Evolutionary conservation across 2,888 invertebrate genomes (phyloP).

Genomic region (Meliscaeva auricollis): DNA sequence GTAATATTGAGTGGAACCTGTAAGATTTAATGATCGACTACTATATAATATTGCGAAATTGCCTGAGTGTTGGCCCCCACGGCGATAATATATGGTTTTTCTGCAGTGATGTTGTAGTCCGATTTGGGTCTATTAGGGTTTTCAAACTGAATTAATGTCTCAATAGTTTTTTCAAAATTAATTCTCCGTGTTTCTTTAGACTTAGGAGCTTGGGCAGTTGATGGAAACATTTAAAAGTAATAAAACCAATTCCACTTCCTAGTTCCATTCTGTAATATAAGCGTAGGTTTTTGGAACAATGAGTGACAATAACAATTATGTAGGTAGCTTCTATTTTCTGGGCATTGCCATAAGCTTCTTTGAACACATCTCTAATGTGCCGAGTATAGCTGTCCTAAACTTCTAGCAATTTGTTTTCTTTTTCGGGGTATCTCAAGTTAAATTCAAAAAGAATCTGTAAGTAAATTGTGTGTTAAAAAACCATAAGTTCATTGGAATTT

Average conservation of each 20-base stretch:
- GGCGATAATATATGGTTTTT: background rate
- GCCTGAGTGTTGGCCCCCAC: background rate
- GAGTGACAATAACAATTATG: background rate
- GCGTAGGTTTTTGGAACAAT: background rate
- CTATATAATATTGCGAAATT: background rate
- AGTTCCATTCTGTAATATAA: background rate
- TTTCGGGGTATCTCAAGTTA: background rate
- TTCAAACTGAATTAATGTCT: background rate
- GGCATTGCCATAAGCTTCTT: background rate
- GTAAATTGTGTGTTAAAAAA: too few relatives aligned
- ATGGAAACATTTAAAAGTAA: background rate
- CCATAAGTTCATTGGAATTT: too few relatives aligned
- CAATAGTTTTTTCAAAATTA: background rate
- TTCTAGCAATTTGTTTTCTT: background rate
- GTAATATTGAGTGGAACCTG: background rate
- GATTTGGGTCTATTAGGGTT: background rate
- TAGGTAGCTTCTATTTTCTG: background rate
- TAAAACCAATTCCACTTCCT: background rate
- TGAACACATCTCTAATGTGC: background rate
- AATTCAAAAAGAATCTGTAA: too few relatives aligned
- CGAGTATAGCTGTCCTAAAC: background rate
- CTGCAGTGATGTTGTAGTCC: background rate
- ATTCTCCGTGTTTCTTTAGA: background rate
- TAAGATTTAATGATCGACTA: background rate
- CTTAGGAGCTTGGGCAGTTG: background rate